Evolutionary conservation across 2,888 invertebrate species (phyloP), one percentile per base, ranked within the genome.

Genomic region (Acleris emargana): DNA sequence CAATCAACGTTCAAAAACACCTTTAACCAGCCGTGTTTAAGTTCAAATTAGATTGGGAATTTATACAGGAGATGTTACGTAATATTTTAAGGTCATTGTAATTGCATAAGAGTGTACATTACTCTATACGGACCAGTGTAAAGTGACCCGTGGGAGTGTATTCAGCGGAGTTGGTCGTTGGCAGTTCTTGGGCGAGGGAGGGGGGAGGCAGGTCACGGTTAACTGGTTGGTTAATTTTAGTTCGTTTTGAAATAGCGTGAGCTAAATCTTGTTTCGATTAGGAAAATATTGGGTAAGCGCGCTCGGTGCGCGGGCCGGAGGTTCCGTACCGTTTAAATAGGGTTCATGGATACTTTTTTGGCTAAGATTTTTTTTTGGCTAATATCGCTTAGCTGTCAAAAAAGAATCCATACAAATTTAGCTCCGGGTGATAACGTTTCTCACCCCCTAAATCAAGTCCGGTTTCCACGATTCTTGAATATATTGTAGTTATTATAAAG

Each of bases 61-160:
- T 42, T 63, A 68, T 67, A 63, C 67, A 74, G 80, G 83, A 84
- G 75, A 74, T 75, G 78, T 89, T 90, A 90, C 90, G 89, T 90
- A 89, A 90, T 73, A 75, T 77, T 87, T 81, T 90, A 90, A 90
- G 89, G 90, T 90, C 89, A 86, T 69, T 72, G 69, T 67, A 61
- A 72, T 89, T 90, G 89, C 89, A 88, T 90, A 89, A 89, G 81
- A 70, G 64, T 71, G 72, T 76, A 77, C 74, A 77, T 76, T 78
- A 78, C 76, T 77, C 70, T 73, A 77, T 51, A 79, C 78, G 69
- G 73, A 54, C 89, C 82, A 86, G 73, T 72, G 51, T 80, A 76
- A 49, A 18, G 67, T 77, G 88, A 78, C 25, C 85, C 75, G 59
- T 77, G 69, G 69, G 72, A 74, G 72, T 76, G 72, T 68, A 76